Evolutionary conservation across 2,113 vertebrate species (phyloP).

Genomic region (Hemicordylus capensis): DNA sequence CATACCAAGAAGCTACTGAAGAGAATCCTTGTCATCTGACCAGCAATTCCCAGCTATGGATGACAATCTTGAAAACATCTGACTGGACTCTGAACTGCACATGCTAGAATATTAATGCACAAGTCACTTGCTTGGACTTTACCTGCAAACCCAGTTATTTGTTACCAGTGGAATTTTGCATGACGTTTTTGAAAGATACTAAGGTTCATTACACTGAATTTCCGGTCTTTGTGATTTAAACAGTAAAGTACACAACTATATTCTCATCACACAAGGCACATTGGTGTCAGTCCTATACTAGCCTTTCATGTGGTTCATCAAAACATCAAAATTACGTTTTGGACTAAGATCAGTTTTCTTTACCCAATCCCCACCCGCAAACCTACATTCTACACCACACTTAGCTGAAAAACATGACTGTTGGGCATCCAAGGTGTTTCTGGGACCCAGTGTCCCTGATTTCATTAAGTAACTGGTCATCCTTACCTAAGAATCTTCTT

Average conservation of each 20-base stretch:
- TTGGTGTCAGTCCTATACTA: not conserved
- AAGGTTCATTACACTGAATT: not conserved
- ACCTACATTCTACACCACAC: not conserved
- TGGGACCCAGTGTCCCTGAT: not conserved
- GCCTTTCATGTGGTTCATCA: not conserved
- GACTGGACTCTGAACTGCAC: conserved; percentile 65
- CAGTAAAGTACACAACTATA: no score
- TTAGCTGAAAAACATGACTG: not conserved
- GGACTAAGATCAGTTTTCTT: not conserved
- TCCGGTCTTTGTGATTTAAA: not conserved
- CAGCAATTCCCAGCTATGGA: conserved; percentile 39
- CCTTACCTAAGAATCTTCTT: not conserved
- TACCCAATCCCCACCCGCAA: not conserved
- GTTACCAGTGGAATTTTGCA: conserved; percentile 8
- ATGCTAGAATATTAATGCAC: conserved; percentile 3
- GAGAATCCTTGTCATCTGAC: conserved; percentile 57
- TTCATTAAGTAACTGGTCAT: not conserved
- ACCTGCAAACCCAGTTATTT: conserved; percentile 44
- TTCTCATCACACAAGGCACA: not conserved
- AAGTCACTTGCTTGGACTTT: conserved; percentile 45
- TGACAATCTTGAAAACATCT: conserved; percentile 23
- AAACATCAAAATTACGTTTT: not conserved
- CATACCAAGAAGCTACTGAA: conserved; percentile 62
- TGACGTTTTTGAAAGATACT: not conserved
- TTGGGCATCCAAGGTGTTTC: not conserved